phyloP scores from a whole-genome alignment of 2,113 vertebrate genomes.

The Candoia aspera region DNA sequence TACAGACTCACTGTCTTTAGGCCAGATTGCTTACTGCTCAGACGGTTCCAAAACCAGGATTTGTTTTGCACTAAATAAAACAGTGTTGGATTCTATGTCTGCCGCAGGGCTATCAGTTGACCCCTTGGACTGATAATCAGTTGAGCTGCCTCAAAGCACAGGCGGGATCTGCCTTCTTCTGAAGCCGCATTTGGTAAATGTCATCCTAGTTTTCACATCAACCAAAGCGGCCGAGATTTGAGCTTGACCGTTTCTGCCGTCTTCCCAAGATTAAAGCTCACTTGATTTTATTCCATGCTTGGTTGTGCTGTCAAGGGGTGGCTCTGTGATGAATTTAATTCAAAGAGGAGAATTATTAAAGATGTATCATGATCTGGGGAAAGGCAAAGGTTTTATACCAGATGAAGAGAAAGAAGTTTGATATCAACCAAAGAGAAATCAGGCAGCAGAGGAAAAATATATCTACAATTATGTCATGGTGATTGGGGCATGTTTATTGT shows the following conservation, averaged over 20 bases:
- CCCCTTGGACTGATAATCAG: not conserved
- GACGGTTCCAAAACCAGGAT: not conserved
- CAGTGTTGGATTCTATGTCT: not conserved
- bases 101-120: not conserved
- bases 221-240: not conserved
- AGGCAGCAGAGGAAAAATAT: not conserved
- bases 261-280: constrained; percentile 11
- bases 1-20: not conserved
- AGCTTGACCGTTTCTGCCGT: not conserved
- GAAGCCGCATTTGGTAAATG: not conserved
- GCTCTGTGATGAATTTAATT: constrained; percentile 4
- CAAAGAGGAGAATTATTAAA: not conserved
- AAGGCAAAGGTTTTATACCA: not conserved
- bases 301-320: not conserved
- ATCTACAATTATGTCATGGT: not conserved
- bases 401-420: not conserved
- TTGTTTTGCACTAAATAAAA: not conserved
- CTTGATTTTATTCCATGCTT: not conserved
- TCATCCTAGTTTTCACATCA: not conserved
- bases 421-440: not conserved
- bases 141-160: not conserved
- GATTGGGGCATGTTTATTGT: not conserved
- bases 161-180: not conserved
- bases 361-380: not conserved
- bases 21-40: not conserved